Percentiles rank a stretch among this genome's conserved stretches.
phyloP scores from a whole-genome alignment of 92 coral and sea anemone species.

The Pocillopora meandrina region DNA sequence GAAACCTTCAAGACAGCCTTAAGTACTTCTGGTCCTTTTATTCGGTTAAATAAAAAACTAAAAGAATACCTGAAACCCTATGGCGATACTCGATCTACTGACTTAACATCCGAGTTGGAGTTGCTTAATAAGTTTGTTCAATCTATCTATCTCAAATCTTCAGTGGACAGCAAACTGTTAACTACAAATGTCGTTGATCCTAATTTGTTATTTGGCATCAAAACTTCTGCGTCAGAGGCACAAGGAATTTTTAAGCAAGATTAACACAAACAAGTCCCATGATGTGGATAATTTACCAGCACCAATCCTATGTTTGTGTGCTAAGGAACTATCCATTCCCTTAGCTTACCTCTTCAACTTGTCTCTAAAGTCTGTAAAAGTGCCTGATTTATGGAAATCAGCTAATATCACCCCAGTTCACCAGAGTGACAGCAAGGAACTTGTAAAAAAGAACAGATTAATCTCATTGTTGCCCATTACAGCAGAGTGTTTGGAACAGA shows the following conservation, averaged over 20 bases:
- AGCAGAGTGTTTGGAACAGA: background rate
- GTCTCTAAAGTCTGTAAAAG: too few species aligned
- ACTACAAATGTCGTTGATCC: conserved; percentile 29
- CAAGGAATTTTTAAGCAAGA: background rate
- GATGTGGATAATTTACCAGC: conserved; percentile 27
- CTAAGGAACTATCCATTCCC: background rate
- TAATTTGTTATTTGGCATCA: conserved; percentile 1
- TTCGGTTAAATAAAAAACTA: conserved; percentile 29
- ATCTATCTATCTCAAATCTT: conserved; percentile 30
- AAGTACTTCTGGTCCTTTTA: conserved; percentile 29
- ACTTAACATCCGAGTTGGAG: conserved; percentile 35
- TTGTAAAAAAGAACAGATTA: background rate
- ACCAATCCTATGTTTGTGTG: background rate
- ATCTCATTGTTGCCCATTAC: conserved; percentile 6
- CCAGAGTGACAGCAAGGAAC: conserved; percentile 5
- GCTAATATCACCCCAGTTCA: background rate
- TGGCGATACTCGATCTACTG: conserved; percentile 3
- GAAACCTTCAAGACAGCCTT: conserved; percentile 13
- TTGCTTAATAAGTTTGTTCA: conserved; percentile 37
- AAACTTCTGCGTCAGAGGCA: background rate
- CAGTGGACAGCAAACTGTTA: background rate
- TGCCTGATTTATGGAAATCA: conserved; percentile 26
- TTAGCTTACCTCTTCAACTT: background rate
- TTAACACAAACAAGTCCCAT: conserved; percentile 16
- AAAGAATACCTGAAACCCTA: conserved; percentile 43